Percentiles rank a stretch among this genome's conserved stretches.
Conservation (phyloP, 2,888 invertebrate genomes). For the Celastrina argiolus region DNA sequence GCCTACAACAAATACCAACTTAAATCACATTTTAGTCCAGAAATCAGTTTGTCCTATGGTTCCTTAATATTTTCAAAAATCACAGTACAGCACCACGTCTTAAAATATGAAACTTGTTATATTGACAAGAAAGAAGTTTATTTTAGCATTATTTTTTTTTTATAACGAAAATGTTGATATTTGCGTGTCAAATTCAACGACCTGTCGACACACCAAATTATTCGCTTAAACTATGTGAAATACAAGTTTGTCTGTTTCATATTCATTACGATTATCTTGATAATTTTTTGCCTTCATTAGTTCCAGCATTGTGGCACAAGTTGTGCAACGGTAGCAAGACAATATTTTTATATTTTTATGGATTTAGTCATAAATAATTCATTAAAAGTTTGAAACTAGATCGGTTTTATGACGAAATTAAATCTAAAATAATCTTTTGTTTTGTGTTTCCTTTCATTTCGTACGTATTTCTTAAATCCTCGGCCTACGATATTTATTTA, state of each 20-base stretch:
- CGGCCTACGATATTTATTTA: neutral
- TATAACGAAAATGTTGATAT: neutral
- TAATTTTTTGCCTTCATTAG: conserved; percentile 13
- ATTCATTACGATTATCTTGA: conserved; percentile 12
- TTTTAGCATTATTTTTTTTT: neutral
- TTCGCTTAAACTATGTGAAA: neutral
- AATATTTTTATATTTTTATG: neutral
- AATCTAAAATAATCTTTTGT: neutral
- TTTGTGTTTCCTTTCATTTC: no score
- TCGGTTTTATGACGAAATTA: neutral
- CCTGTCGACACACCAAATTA: neutral
- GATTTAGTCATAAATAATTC: neutral
- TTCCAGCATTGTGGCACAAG: conserved; percentile 19
- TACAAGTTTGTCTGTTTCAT: neutral
- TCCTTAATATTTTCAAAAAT: no score
- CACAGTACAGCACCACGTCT: no score
- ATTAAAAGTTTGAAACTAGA: neutral
- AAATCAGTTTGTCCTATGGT: no score
- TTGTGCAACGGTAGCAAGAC: conserved; percentile 2
- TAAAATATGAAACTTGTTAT: no score
- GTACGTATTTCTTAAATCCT: no score
- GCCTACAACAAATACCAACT: no score
- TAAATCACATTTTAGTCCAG: no score
- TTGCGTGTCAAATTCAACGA: neutral
- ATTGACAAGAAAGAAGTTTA: no score